Base-by-base conservation (phyloP, 2,113 vertebrate species). In the Cavia aperea region DNA sequence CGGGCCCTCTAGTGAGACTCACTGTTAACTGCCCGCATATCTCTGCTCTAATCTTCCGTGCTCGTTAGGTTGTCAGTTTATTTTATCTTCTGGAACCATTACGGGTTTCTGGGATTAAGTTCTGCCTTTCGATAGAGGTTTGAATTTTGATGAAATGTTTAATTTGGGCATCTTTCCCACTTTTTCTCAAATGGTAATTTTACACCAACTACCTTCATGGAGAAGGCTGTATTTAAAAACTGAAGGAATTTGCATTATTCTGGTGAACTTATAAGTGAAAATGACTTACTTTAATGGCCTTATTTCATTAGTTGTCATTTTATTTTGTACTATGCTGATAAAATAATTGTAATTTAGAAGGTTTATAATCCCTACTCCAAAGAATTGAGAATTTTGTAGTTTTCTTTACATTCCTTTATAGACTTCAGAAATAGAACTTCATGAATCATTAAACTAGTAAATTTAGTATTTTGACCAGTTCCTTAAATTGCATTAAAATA, bases 271-370 rank as follows among this genome's bases (percentile, higher is more conserved):
- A 72, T 7, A n/a, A 79, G 68, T 66, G 18, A 72, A 91, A 95
- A 72, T 78, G 77, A 91, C n/a, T 95, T 92, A 89, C 13, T 79
- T 91, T 65, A 88, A 68, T 75, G 85, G 81, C 93, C 89, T 95
- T 94, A 78, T 81, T 86, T 90, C 29, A 39, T 54, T 81, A 84
- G 18, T 92, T 90, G 33, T 73, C 62, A 75, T 81, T 95, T 95
- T 85, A 79, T 86, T 96, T 94, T 95, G 26, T 90, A 91, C 88
- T 88, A 81, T 56, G 54, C 73, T 89, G 46, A 65, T 92, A 93
- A 89, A 46, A 56, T 66, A 63, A 81, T n/a, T 90, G 26, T 54
- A 49, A 66, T 62, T 82, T 88, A 63, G 26, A 89, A 88, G 46
- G 89, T 93, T 94, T 65, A 66, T 90, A 86, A 13, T 85, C 31